These are phyloP conservation scores for Leptopilina drosophilae DNA, from an alignment of 2,888 invertebrate species.

Conservation along the genomic window DNA sequence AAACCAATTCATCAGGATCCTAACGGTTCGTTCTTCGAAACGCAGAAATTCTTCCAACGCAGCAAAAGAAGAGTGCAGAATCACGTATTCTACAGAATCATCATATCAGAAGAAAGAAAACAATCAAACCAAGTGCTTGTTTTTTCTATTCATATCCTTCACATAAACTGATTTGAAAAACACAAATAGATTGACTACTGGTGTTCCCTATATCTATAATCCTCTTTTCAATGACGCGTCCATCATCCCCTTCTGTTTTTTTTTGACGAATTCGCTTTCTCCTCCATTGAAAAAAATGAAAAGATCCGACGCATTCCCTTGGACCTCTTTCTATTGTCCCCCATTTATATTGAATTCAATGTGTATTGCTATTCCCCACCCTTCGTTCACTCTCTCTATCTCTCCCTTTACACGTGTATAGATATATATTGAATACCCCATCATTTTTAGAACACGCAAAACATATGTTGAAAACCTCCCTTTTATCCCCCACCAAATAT, in stretches of 20 bases:
- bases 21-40: too few relatives aligned
- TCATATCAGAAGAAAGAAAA: neutral
- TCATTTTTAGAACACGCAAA: slow-evolving; percentile 49
- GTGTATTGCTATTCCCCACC: neutral
- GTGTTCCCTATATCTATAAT: slow-evolving; percentile 17
- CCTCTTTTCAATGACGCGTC: slow-evolving; percentile 35
- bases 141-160: neutral
- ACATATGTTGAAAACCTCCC: slow-evolving; percentile 57
- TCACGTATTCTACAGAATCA: too few relatives aligned
- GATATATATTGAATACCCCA: neutral
- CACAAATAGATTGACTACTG: slow-evolving; percentile 8
- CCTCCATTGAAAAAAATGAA: slow-evolving; percentile 29
- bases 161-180: slow-evolving; percentile 28
- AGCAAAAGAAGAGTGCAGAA: too few relatives aligned
- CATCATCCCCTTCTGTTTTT: slow-evolving; percentile 5
- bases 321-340: slow-evolving; percentile 31
- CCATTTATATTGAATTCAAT: slow-evolving; percentile 1
- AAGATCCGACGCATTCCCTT: slow-evolving; percentile 30
- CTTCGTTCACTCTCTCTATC: neutral
- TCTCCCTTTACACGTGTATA: neutral
- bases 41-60: too few relatives aligned
- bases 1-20: too few relatives aligned
- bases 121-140: neutral
- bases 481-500: slow-evolving; percentile 39
- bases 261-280: slow-evolving; percentile 25